Conservation (phyloP, 2,797 vertebrate species). For the Apogon talboti region DNA sequence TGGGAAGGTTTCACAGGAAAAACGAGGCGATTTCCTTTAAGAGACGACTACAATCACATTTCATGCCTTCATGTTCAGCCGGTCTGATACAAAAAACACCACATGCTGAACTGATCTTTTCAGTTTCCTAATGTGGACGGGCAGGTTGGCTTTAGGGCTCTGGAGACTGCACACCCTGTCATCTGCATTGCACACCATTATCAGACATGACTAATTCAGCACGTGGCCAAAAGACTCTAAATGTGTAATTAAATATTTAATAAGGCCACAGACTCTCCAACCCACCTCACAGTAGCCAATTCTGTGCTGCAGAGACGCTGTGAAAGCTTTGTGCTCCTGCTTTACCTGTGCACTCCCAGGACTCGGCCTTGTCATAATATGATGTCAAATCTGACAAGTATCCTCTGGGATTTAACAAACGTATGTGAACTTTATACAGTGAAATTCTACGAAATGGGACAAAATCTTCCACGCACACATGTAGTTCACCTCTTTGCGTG, state of each 20-base stretch:
- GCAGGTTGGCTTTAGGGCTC: constrained; percentile 35
- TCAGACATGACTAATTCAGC: constrained; percentile 80
- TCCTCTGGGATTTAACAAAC: constrained; percentile 40
- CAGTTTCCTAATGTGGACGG: constrained; percentile 36
- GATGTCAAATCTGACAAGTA: constrained; percentile 31
- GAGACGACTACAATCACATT: constrained; percentile 12
- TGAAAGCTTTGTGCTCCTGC: constrained; percentile 12
- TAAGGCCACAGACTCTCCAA: constrained; percentile 44
- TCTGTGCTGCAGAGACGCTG: constrained; percentile 28
- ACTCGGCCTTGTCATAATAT: constrained; percentile 41
- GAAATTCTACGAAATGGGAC: constrained; percentile 21
- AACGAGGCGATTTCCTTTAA: constrained; percentile 41
- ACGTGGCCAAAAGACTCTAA: constrained; percentile 75
- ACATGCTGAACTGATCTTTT: constrained; percentile 4
- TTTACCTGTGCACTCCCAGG: constrained; percentile 43
- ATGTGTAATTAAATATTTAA: constrained; percentile 76
- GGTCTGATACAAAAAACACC: constrained; percentile 1
- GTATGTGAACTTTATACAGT: constrained; percentile 43
- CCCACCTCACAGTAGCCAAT: constrained; percentile 39
- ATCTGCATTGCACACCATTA: constrained; percentile 74
- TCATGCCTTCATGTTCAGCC: constrained; percentile 5
- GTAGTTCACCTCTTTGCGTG: constrained; percentile 16
- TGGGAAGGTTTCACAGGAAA: constrained; percentile 34
- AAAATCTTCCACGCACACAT: constrained; percentile 7
- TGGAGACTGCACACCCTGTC: constrained; percentile 50